These are phyloP conservation scores for Mactra quadrangularis DNA, from an alignment of 1,140 invertebrate genomes.

Conservation along the genomic window DNA sequence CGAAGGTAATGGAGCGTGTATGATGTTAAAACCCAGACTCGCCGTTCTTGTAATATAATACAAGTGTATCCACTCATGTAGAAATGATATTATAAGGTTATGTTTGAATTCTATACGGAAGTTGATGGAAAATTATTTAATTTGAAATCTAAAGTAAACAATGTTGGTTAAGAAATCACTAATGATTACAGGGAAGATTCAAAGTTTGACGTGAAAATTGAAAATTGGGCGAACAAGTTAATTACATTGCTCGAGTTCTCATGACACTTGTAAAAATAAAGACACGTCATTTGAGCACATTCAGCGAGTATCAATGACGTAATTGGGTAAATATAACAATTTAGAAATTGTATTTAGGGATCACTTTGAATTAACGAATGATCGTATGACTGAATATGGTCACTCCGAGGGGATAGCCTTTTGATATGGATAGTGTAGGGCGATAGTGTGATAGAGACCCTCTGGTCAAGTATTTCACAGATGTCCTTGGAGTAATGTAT, in stretches of 20 bases:
- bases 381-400: no score
- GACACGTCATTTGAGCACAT: background rate
- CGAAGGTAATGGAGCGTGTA: background rate
- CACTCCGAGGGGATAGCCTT: no score
- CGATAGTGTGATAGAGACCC: no score
- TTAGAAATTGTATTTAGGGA: no score
- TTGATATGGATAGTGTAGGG: no score
- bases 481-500: no score
- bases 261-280: slow-evolving; percentile 34
- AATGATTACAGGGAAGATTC: slow-evolving; percentile 41
- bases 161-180: slow-evolving; percentile 42
- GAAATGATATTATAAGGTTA: slow-evolving; percentile 24
- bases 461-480: no score
- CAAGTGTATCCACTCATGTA: background rate
- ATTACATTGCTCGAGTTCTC: slow-evolving; percentile 10
- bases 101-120: slow-evolving; percentile 6
- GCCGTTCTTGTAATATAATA: background rate
- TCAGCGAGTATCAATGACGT: no score
- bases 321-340: no score
- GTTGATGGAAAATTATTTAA: slow-evolving; percentile 25
- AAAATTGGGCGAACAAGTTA: slow-evolving; percentile 46
- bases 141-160: slow-evolving; percentile 46
- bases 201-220: slow-evolving; percentile 53
- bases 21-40: slow-evolving; percentile 27
- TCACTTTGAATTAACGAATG: no score